phyloP scores from a whole-genome alignment of 1,140 invertebrate species.

The Semibalanus balanoides region DNA sequence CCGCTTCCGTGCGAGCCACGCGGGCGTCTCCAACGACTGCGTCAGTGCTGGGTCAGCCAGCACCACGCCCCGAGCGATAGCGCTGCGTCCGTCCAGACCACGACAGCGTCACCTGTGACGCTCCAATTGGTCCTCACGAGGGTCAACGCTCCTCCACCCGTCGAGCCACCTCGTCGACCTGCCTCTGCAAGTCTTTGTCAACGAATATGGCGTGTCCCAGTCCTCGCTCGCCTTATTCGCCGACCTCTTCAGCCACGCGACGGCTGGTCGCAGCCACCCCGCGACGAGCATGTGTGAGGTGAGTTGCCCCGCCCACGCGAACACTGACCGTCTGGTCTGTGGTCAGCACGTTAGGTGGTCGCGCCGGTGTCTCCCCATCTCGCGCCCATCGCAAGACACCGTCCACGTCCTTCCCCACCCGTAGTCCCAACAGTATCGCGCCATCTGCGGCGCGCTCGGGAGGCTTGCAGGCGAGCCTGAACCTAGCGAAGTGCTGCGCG shows the following conservation, averaged over 20 bases:
- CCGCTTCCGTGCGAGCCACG: background rate
- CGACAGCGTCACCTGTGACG: background rate
- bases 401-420: background rate
- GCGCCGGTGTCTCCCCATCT: background rate
- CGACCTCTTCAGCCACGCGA: background rate
- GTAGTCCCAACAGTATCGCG: conserved; percentile 5
- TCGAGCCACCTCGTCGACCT: background rate
- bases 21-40: background rate
- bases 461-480: background rate
- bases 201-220: background rate
- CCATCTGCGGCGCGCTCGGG: background rate
- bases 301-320: background rate
- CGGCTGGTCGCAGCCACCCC: background rate
- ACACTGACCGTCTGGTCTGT: background rate
- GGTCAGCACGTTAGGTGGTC: background rate
- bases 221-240: background rate
- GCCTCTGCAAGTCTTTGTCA: background rate
- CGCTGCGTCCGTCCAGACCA: background rate
- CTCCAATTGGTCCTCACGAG: too few relatives aligned
- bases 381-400: background rate
- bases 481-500: background rate
- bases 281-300: background rate
- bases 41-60: background rate
- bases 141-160: background rate
- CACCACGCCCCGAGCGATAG: background rate